Evolutionary conservation across 2,888 invertebrate genomes (phyloP).

Genomic region (Noctua comes): DNA sequence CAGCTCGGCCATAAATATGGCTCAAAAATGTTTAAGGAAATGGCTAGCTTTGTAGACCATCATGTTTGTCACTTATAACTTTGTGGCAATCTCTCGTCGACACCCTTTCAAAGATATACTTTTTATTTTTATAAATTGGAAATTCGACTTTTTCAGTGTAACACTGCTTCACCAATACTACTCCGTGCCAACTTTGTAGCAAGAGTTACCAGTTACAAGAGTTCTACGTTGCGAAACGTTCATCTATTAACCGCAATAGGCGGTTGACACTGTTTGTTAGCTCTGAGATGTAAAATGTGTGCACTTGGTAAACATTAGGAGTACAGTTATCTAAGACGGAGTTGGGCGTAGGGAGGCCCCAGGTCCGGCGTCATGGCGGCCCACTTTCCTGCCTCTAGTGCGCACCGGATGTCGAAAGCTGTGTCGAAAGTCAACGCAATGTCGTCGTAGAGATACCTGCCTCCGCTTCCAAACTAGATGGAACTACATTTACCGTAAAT

Average conservation of each 20-base stretch:
- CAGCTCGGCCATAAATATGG: not conserved
- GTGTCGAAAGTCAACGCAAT: slow-evolving; percentile 49
- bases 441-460: slow-evolving; percentile 15
- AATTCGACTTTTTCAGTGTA: not conserved
- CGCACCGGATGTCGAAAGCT: slow-evolving; percentile 71
- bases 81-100: not conserved
- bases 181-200: not conserved
- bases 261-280: slow-evolving; percentile 16
- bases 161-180: not conserved
- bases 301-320: slow-evolving; percentile 36
- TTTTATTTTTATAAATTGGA: not conserved
- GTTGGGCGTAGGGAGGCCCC: slow-evolving; percentile 42
- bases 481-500: not conserved
- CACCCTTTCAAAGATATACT: not conserved
- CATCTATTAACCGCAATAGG: slow-evolving; percentile 10
- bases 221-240: slow-evolving; percentile 16
- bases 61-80: not conserved
- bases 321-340: slow-evolving; percentile 49
- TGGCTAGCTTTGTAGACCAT: too few relatives aligned
- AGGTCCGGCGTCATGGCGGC: slow-evolving; percentile 33
- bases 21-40: not conserved
- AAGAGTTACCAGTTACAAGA: slow-evolving; percentile 11
- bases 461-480: slow-evolving; percentile 36
- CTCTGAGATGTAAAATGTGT: slow-evolving; percentile 26
- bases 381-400: slow-evolving; percentile 70